Evolutionary conservation across 1,140 invertebrate genomes (phyloP).

Genomic region (Phthorimaea operculella): DNA sequence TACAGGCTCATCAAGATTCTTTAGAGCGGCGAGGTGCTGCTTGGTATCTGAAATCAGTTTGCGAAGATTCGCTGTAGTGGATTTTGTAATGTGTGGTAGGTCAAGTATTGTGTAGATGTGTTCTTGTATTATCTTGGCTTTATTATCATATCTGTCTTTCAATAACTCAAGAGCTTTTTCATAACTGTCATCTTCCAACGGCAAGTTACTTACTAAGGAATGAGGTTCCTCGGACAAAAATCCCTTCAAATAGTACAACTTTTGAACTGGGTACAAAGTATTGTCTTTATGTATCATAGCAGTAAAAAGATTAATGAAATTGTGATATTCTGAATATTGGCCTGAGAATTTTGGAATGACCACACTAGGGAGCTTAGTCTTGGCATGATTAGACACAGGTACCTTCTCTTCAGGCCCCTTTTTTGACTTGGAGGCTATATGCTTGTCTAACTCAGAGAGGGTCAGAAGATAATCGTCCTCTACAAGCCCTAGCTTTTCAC

Average conservation of each 20-base stretch:
- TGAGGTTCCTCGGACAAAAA: conserved; percentile 5
- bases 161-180: not conserved
- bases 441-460: no score
- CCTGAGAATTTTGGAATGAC: not conserved
- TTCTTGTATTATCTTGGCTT: conserved; percentile 3
- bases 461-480: no score
- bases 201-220: conserved; percentile 6
- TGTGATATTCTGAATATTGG: not conserved
- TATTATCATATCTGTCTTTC: conserved; percentile 8
- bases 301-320: not conserved
- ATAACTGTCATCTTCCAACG: conserved; percentile 6
- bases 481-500: no score
- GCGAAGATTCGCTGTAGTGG: not conserved
- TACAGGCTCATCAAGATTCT: not conserved
- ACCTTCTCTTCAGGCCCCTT: no score
- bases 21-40: conserved; percentile 4
- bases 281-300: not conserved
- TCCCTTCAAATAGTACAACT: not conserved
- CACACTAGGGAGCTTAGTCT: not conserved
- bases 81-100: conserved; percentile 3
- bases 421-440: no score
- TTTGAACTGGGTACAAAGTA: not conserved
- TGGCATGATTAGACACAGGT: no score
- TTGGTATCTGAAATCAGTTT: conserved; percentile 3
- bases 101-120: conserved; percentile 1